These are phyloP conservation scores for Oscheius myriophilus DNA, from an alignment of 2,888 invertebrate genomes.

Conservation along the genomic window DNA sequence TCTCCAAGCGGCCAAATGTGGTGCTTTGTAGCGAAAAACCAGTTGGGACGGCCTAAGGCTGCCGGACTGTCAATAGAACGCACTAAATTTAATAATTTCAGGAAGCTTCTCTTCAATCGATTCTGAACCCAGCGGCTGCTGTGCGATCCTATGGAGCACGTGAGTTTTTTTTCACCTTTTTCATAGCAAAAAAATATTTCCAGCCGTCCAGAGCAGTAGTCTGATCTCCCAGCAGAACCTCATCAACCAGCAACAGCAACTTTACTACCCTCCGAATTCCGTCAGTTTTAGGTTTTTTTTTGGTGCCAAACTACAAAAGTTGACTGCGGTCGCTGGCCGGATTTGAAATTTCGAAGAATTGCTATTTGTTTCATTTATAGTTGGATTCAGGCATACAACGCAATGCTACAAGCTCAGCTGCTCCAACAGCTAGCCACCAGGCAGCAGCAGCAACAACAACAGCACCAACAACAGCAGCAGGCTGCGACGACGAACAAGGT, in stretches of 20 bases:
- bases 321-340: neutral
- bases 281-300: neutral
- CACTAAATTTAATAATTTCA: no score
- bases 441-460: constrained; percentile 11
- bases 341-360: neutral
- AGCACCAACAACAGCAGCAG: constrained; percentile 6
- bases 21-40: no score
- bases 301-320: no score
- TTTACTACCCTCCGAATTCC: neutral
- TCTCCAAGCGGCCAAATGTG: no score
- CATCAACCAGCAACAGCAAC: constrained; percentile 1
- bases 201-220: constrained; percentile 24
- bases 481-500: neutral
- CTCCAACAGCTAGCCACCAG: constrained; percentile 4
- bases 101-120: no score
- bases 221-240: constrained; percentile 26
- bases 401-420: neutral
- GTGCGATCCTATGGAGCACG: neutral
- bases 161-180: neutral
- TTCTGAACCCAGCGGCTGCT: neutral
- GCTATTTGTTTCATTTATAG: no score
- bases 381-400: neutral
- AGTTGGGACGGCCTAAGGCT: no score
- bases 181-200: neutral
- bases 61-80: no score